These are phyloP conservation scores for Acropternis orthonyx DNA, from an alignment of 2,797 vertebrate species.

Conservation along the genomic window DNA sequence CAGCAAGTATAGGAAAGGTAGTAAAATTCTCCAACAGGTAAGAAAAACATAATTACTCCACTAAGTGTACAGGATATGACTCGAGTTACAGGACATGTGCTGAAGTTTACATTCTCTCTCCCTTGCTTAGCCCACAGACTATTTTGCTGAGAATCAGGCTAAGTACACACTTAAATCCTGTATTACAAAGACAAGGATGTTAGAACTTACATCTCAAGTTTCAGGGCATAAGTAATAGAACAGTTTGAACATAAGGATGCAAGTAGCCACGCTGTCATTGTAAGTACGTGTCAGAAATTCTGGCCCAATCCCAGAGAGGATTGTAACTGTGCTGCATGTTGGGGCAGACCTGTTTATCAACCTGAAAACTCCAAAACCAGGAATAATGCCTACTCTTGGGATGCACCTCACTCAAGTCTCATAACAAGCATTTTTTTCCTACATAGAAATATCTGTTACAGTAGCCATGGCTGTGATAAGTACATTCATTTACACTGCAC, in stretches of 20 bases:
- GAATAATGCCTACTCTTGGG: neutral
- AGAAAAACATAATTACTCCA: neutral
- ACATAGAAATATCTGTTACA: neutral
- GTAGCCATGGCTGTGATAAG: neutral
- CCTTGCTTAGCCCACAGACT: neutral
- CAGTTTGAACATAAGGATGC: neutral
- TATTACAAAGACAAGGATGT: neutral
- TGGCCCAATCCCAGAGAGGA: neutral
- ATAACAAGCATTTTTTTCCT: accelerated
- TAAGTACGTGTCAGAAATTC: neutral
- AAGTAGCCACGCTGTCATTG: neutral
- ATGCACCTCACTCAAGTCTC: neutral
- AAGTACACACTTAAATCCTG: neutral
- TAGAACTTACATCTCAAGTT: neutral
- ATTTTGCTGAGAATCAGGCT: neutral
- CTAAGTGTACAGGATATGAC: neutral
- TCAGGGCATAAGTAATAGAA: neutral
- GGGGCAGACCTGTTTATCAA: neutral
- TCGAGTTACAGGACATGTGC: neutral
- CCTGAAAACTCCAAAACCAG: neutral
- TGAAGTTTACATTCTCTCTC: neutral
- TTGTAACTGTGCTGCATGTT: neutral
- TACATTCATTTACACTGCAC: neutral
- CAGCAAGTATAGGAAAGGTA: neutral
- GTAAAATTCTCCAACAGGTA: neutral